These are phyloP conservation scores for Cercopithecus petaurista DNA, from an alignment of 2,797 vertebrate genomes.

Conservation along the genomic window DNA sequence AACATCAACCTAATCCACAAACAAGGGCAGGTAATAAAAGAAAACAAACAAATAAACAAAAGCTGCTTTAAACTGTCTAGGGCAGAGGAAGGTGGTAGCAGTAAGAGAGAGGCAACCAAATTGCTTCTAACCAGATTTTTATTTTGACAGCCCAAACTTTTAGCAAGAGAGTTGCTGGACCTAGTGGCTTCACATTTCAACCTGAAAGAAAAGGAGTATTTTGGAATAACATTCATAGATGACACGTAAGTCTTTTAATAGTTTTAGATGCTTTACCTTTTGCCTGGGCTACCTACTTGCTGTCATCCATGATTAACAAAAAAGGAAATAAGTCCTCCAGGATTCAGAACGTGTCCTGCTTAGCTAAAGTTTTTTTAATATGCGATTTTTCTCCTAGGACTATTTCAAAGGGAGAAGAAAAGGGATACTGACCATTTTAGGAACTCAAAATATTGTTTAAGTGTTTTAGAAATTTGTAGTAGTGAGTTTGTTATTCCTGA, in stretches of 20 bases:
- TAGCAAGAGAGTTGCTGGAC: constrained; percentile 95
- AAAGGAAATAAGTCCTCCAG: not conserved
- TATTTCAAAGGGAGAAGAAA: not conserved
- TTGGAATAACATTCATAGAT: constrained; percentile 95
- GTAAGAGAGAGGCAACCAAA: not conserved
- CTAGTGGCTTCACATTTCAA: constrained; percentile 98
- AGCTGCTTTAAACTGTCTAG: not conserved
- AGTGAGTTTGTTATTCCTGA: not conserved
- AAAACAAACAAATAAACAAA: not conserved
- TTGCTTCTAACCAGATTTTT: not conserved
- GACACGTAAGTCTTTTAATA: constrained; percentile 90
- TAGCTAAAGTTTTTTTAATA: not conserved
- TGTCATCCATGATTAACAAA: not conserved
- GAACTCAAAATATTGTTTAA: not conserved
- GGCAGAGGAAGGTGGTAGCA: not conserved
- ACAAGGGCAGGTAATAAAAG: not conserved
- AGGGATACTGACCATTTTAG: not conserved
- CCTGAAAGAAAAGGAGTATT: constrained; percentile 99
- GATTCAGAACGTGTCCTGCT: not conserved
- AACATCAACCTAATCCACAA: not conserved
- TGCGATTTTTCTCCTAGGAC: not conserved
- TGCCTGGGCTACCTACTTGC: too few relatives aligned
- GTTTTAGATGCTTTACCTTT: not conserved
- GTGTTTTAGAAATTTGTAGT: not conserved
- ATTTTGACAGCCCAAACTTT: constrained; percentile 93